Evolutionary conservation across 2,113 vertebrate species (phyloP).

Genomic region (Calypte anna): DNA sequence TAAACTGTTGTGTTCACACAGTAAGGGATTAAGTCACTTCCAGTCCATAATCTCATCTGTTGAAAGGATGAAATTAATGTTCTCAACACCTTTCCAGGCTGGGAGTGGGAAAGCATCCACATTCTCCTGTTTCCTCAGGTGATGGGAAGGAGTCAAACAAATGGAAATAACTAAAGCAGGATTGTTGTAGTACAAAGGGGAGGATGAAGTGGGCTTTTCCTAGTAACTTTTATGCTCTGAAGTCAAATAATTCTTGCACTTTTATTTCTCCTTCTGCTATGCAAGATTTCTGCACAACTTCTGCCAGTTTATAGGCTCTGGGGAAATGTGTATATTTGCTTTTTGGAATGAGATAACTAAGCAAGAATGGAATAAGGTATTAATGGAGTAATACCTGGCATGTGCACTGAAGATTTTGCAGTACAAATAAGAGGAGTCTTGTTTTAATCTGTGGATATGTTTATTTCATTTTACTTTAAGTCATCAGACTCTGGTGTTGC

Average conservation of each 20-base stretch:
- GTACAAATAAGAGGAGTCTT: background rate
- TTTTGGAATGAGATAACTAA: background rate
- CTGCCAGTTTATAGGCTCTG: background rate
- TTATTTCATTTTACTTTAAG: background rate
- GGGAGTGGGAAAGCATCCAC: background rate
- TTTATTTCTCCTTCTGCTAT: background rate
- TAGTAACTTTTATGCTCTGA: background rate
- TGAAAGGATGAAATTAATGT: background rate
- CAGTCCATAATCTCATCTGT: background rate
- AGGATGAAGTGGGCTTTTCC: background rate
- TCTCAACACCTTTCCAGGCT: background rate
- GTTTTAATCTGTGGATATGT: background rate
- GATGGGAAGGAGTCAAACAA: background rate
- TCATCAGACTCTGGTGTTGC: background rate
- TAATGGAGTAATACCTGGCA: background rate
- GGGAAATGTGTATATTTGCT: fast-evolving
- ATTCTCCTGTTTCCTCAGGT: background rate
- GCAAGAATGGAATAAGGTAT: background rate
- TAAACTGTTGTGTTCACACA: background rate
- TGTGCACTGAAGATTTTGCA: background rate
- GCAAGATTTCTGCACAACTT: background rate
- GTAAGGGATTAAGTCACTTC: background rate
- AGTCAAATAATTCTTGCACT: background rate
- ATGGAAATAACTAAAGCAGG: background rate
- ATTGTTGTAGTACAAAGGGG: background rate